Conservation (phyloP, 2,113 vertebrate species). For the Pygathrix nemaeus region DNA sequence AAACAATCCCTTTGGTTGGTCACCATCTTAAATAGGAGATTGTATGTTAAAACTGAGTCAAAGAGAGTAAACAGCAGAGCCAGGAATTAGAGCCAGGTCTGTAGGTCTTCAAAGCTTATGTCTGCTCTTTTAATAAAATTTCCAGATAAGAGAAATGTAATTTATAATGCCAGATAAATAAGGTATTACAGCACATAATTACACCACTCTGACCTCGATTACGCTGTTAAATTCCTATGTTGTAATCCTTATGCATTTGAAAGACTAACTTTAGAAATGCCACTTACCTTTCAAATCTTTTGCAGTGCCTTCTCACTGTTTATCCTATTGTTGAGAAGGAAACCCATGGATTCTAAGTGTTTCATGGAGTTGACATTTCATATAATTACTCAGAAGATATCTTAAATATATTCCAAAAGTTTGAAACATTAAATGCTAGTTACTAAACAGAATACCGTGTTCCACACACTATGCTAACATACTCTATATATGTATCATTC, state of each 20-base stretch:
- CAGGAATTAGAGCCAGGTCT: neutral
- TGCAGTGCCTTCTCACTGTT: neutral
- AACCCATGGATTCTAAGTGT: neutral
- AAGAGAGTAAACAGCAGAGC: neutral
- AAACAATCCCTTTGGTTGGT: conserved; percentile 5
- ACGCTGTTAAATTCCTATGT: neutral
- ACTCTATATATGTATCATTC: neutral
- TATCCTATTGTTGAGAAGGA: neutral
- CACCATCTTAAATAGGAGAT: neutral
- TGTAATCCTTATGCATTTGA: conserved; percentile 28
- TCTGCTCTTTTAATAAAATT: conserved; percentile 5
- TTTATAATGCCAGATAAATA: conserved; percentile 27
- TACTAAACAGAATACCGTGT: neutral
- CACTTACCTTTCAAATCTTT: conserved; percentile 42
- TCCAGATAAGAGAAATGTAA: conserved; percentile 19
- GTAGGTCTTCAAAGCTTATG: neutral
- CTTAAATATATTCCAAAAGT: neutral
- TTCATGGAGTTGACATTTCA: neutral
- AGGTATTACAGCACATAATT: neutral
- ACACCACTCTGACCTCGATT: neutral
- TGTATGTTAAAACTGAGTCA: neutral
- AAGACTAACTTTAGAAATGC: conserved; percentile 31
- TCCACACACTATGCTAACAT: neutral
- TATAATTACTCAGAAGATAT: neutral
- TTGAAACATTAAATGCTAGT: neutral